Conservation (phyloP, 1,140 invertebrate genomes). For the Diabrotica virgifera region DNA sequence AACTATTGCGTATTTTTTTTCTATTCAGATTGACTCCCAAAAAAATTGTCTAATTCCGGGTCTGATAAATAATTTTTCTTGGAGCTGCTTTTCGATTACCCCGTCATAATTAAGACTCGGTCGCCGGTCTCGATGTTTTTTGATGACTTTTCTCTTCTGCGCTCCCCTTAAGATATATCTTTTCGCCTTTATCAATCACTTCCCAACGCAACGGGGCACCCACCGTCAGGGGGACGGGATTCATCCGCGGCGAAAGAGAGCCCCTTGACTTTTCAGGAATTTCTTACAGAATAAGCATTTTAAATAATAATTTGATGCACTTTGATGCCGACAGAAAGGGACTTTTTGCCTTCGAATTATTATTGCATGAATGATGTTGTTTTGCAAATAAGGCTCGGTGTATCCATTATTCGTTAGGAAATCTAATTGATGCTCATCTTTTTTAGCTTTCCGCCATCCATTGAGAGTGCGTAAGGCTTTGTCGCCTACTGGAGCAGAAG, state of each 20-base stretch:
- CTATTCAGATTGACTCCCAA: too few species aligned
- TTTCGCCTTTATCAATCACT: constrained; percentile 19
- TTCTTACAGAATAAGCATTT: constrained; percentile 17
- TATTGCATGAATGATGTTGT: constrained; percentile 7
- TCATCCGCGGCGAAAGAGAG: background rate
- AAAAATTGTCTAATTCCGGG: too few species aligned
- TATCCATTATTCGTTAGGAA: constrained; percentile 7
- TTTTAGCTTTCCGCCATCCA: constrained; percentile 5
- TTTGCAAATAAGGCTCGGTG: constrained; percentile 8
- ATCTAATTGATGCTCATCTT: constrained; percentile 17
- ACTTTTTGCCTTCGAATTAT: constrained; percentile 7
- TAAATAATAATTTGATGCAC: constrained; percentile 18
- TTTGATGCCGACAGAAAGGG: constrained; percentile 13
- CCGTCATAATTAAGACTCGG: constrained; percentile 23
- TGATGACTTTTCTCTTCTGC: constrained; percentile 17
- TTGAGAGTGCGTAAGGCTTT: constrained; percentile 5
- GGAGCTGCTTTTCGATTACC: constrained; percentile 27
- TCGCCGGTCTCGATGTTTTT: constrained; percentile 22
- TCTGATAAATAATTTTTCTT: constrained; percentile 23
- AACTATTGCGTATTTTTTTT: too few species aligned
- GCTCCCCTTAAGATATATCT: background rate
- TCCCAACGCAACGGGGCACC: constrained; percentile 8
- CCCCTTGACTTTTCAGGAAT: constrained; percentile 7
- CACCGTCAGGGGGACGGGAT: background rate
- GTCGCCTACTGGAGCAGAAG: constrained; percentile 9